Base-by-base conservation (phyloP, 2,888 invertebrate genomes). In the Drosophila putrida region DNA sequence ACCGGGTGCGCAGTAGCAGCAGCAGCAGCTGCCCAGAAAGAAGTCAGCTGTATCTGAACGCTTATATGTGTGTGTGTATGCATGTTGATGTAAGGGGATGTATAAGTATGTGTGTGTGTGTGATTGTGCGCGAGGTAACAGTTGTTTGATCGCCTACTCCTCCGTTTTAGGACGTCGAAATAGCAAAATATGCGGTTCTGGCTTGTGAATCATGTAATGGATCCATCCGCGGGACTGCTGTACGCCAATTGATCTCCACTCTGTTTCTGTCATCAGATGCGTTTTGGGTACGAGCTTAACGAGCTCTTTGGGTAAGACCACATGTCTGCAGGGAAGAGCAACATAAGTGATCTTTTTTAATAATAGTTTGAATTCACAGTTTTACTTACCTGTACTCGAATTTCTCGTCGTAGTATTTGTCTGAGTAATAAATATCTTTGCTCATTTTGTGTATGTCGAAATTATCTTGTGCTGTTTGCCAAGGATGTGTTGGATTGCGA, bases 201-300 rank as follows among this genome's bases (percentile, higher is more conserved):
- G 99, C 88, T 96, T 95, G 92, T 99, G 98, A 76, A 96, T 96
- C 98, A 99, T 98, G 88, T 98, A 99, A 93, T 99, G 98, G 11
- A 97, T 95, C 99, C 99, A 99, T 54, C 98, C 98, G 85, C 97
- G 96, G 88, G 98, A 98, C 92, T 99, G 99, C 92, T 98, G 98
- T 0, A 99, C 98, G 0, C 99, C 99, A 74, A 99, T 96, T 62
- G 95, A 94, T 89, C 99, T 94, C 99, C 99, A 99, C 93, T 99
- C 98, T 49, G 95, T 93, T 92, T 99, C 99, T 0, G 96, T 94
- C 98, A 99, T 98, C 71, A 99, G 93, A 92, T 98, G 98, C 57
- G 96, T 96, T 93, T 96, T 98, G 0, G 98, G 98, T 27, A 99
- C 96, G 71, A 96, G 93, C 91, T 97, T 97, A 0, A 96, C 96